Percentiles rank a stretch among this genome's conserved stretches.
Evolutionary conservation across 2,113 vertebrate genomes (phyloP).

Genomic region (Ceuthmochares aereus): DNA sequence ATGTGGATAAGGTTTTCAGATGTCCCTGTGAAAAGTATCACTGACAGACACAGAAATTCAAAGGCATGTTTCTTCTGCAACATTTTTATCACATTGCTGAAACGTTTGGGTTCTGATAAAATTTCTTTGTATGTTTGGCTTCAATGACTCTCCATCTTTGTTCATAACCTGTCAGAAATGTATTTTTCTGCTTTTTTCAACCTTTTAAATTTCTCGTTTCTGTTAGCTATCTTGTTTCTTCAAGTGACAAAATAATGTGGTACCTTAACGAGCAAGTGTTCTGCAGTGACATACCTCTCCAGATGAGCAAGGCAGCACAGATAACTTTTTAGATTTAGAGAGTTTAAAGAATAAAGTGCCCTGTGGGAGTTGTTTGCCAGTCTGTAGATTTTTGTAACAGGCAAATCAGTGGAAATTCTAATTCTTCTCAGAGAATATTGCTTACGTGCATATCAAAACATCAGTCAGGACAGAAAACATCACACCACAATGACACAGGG

Average conservation of each 20-base stretch:
- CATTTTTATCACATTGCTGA: not conserved
- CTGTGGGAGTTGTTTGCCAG: not conserved
- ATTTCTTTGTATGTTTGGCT: not conserved
- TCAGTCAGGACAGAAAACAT: not conserved
- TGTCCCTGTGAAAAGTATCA: not conserved
- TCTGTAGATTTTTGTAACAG: not conserved
- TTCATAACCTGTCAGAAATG: not conserved
- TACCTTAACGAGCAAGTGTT: not conserved
- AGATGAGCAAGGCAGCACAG: not conserved
- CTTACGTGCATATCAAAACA: not conserved
- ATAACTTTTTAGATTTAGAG: not conserved
- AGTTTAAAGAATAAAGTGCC: not conserved
- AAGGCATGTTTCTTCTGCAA: not conserved
- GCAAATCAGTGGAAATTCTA: not conserved
- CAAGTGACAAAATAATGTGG: not conserved
- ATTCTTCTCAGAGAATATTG: not conserved
- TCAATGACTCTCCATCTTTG: not conserved
- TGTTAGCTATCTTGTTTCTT: not conserved
- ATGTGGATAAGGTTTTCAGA: not conserved
- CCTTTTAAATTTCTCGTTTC: not conserved
- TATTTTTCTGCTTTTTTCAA: not conserved
- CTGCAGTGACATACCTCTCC: not conserved
- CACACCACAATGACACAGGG: not conserved
- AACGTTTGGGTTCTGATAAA: not conserved
- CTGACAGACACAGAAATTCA: not conserved